phyloP scores from a whole-genome alignment of 2,888 invertebrate species.

The Himalopsyche kuldschensis region DNA sequence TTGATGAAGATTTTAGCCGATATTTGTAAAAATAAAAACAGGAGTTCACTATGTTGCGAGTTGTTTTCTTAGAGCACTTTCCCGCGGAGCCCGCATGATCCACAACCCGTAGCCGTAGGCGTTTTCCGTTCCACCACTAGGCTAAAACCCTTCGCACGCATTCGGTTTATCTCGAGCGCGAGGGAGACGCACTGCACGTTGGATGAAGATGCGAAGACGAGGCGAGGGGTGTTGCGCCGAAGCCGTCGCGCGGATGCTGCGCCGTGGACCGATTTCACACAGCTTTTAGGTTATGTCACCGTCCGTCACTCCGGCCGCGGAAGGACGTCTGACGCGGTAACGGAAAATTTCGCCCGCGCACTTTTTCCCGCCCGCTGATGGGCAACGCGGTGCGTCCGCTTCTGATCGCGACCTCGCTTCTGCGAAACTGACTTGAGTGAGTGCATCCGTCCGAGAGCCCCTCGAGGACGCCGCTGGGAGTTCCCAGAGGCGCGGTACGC shows the following conservation, averaged over 20 bases:
- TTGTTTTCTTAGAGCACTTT: not conserved
- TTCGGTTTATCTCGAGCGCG: not conserved
- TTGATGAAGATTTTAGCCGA: no score
- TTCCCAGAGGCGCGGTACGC: not conserved
- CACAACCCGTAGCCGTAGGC: not conserved
- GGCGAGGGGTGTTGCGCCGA: slow-evolving; percentile 42
- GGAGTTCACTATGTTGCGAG: not conserved
- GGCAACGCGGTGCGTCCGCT: not conserved
- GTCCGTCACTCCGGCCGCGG: slow-evolving; percentile 16
- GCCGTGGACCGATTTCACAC: slow-evolving; percentile 51
- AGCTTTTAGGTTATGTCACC: slow-evolving; percentile 33
- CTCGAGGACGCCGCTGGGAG: not conserved
- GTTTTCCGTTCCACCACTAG: not conserved
- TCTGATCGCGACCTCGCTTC: not conserved
- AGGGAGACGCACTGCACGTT: not conserved
- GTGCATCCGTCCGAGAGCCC: not conserved
- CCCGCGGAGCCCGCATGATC: not conserved
- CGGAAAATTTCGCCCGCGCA: not conserved
- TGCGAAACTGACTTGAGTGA: not conserved
- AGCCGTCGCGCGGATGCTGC: slow-evolving; percentile 48
- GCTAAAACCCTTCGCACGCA: not conserved
- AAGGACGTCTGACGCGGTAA: slow-evolving; percentile 17
- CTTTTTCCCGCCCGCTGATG: not conserved
- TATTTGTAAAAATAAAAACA: no score
- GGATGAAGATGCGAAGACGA: not conserved